These are phyloP conservation scores for Heliconius hortense DNA, from an alignment of 2,888 invertebrate species.

Conservation along the genomic window DNA sequence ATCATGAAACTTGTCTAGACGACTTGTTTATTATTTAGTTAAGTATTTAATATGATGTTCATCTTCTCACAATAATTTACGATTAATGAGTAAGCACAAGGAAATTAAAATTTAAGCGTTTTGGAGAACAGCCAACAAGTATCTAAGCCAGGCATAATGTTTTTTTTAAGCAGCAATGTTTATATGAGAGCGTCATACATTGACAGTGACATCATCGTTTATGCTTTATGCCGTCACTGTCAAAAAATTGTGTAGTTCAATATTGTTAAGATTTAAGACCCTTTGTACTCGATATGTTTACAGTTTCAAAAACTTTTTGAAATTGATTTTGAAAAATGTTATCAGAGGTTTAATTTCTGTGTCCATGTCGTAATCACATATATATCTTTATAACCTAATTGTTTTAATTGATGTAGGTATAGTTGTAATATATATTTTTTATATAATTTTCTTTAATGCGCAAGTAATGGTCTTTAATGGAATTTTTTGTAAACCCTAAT, in stretches of 20 bases:
- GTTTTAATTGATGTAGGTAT: slow-evolving; percentile 2
- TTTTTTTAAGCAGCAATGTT: slow-evolving; percentile 1
- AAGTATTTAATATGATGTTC: no score
- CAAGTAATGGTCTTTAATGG: background rate
- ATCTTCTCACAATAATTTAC: no score
- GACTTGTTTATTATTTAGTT: no score
- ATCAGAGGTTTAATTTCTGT: background rate
- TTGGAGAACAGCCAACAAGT: no score
- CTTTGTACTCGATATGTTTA: slow-evolving; percentile 26
- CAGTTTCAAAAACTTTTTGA: slow-evolving; percentile 5
- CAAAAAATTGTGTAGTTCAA: slow-evolving; percentile 23
- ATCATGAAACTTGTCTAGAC: no score
- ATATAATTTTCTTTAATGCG: background rate
- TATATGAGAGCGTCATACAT: background rate
- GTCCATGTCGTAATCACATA: background rate
- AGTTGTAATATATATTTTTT: background rate
- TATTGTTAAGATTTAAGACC: slow-evolving; percentile 22
- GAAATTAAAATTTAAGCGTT: no score
- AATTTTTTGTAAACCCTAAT: background rate
- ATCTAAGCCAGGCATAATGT: background rate
- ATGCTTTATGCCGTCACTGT: slow-evolving; percentile 26
- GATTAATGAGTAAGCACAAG: no score
- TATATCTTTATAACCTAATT: slow-evolving; percentile 18
- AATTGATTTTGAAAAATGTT: background rate
- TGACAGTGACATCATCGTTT: slow-evolving; percentile 30